Base-by-base conservation (phyloP, 2,888 invertebrate species). In the Imbricaverruca yamaguchii region DNA sequence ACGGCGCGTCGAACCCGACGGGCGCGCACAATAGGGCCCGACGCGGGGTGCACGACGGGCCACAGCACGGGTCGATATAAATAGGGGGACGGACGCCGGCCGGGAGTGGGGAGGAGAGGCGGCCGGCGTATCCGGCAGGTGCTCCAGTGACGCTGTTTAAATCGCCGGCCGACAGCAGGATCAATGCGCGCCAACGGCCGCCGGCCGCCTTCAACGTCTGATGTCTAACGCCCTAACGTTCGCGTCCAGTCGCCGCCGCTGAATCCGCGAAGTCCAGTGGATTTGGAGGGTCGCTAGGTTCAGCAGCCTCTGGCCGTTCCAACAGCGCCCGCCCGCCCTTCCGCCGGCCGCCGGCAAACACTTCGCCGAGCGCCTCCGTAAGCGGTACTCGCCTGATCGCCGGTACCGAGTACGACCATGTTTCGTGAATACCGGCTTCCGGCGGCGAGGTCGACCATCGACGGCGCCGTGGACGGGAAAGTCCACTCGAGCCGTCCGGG, bases 121-220 rank as follows among this genome's bases (percentile, higher is more conserved):
- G 74, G 55, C 74, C 74, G 74, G 53, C 74, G 55, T 55, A 74
- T 74, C 74, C 74, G 74, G 74, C 74, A 74, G 74, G 74, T 74
- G 74, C 21, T 53, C 15, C 21, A 10, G 18, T 21, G 15, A 15
- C 67, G 15, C 55, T 15, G 74, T 74, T 74, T 74, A 74, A 74
- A 74, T 4, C 53, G 4, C 74, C 69, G 69, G 74, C 74, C 69
- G 69, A 55, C 69, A 9, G 65, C n/a, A 8, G 23, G 74, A 74
- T 53, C 74, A 18, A 74, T 55, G 74, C 21, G 74, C 74, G 13
- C 25, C 25, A 67, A 67, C 67, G 67, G 67, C 25, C 13, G 65
- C 23, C 15, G 21, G 74, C 9, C 18, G 39, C 2, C 2, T 39
- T 4, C 4, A 4, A 39, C 39, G 39, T 4, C 39, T 39, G 2